Conservation (phyloP, 35 echinoderm and acorn worm species). For the Chiridota heheva region DNA sequence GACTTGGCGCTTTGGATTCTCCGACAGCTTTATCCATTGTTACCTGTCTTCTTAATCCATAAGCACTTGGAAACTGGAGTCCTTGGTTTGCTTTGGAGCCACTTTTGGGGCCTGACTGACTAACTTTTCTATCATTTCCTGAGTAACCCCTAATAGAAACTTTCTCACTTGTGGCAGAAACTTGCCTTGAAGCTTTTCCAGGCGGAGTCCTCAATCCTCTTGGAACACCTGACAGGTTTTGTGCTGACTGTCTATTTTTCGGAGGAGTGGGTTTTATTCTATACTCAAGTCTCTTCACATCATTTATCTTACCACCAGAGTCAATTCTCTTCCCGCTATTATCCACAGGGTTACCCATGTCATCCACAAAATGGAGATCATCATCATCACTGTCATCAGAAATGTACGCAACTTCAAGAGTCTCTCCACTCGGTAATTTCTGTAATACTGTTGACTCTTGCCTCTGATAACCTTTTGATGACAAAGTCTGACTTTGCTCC, state of each 20-base stretch:
- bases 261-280: slow-evolving; percentile 81
- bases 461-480: neutral
- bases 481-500: slow-evolving; percentile 6
- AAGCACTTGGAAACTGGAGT: slow-evolving; percentile 29
- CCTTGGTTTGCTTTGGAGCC: slow-evolving; percentile 11
- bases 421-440: slow-evolving; percentile 42
- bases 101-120: neutral
- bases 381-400: slow-evolving; percentile 98
- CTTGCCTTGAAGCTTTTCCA: slow-evolving; percentile 26
- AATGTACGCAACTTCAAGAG: slow-evolving; percentile 82
- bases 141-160: too few species aligned
- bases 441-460: slow-evolving; percentile 3
- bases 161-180: too few species aligned
- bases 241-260: slow-evolving; percentile 30
- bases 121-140: neutral
- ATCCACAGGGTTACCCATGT: slow-evolving; percentile 93
- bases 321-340: too few species aligned
- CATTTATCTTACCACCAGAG: too few species aligned
- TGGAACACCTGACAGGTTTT: neutral
- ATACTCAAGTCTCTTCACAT: slow-evolving; percentile 50
- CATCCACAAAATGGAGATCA: slow-evolving; percentile 93
- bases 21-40: slow-evolving; percentile 29
- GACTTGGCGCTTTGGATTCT: slow-evolving; percentile 18
- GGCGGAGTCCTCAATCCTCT: slow-evolving; percentile 10
- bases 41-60: neutral